Percentiles rank a stretch among this genome's conserved stretches.
Conservation (phyloP, 2,797 vertebrate genomes). For the Podargus strigoides region DNA sequence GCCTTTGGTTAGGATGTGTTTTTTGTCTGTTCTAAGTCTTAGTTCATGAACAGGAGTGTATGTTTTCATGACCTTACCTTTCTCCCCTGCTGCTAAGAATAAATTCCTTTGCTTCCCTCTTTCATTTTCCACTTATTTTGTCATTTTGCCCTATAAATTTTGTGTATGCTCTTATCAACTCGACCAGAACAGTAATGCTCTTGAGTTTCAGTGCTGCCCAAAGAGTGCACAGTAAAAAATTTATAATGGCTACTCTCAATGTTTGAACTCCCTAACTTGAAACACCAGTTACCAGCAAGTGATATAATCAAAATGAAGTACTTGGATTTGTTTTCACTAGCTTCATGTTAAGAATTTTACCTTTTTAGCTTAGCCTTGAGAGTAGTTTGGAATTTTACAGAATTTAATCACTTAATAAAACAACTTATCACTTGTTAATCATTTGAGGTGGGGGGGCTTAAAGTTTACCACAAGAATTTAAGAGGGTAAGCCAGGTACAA, state of each 20-base stretch:
- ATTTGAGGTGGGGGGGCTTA: accelerated
- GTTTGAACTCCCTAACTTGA: neutral
- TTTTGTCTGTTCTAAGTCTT: neutral
- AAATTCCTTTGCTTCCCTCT: neutral
- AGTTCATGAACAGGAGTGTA: neutral
- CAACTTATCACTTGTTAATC: neutral
- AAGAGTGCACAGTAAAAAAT: neutral
- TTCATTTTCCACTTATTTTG: neutral
- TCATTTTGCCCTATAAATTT: neutral
- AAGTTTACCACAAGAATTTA: neutral
- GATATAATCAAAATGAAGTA: neutral
- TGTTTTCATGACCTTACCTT: neutral
- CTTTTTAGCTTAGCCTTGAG: neutral
- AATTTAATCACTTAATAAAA: neutral
- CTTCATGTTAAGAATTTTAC: neutral
- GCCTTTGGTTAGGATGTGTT: neutral
- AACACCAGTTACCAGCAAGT: neutral
- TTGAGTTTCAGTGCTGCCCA: neutral
- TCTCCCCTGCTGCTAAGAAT: neutral
- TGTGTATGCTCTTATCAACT: neutral
- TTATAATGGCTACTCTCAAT: neutral
- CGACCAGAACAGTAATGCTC: neutral
- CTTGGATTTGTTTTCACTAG: neutral
- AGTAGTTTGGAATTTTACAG: neutral
- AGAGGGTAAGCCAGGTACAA: neutral